A percentile compares a stretch with the other conserved stretches of the same genome.
Evolutionary conservation across 1,140 invertebrate species (phyloP).

Genomic region (Drosophila punjabiensis): DNA sequence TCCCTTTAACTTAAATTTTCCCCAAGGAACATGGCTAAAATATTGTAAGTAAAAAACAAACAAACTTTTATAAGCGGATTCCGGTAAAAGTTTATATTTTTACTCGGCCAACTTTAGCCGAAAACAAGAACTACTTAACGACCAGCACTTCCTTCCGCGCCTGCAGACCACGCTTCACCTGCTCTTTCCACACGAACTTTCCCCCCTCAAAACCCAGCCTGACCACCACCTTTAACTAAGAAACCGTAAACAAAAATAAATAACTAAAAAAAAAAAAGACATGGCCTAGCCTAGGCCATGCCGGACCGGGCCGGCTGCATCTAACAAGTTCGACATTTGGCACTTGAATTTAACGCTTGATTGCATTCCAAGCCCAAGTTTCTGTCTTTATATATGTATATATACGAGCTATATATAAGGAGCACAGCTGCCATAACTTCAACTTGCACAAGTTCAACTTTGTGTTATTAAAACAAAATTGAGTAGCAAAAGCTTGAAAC

Average conservation of each 20-base stretch:
- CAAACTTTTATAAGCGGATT: conserved; percentile 40
- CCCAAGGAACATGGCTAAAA: neutral
- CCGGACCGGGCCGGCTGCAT: conserved; percentile 46
- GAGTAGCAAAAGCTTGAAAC: conserved; percentile 5
- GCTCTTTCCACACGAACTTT: conserved; percentile 21
- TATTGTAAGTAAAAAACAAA: neutral
- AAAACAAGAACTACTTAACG: conserved; percentile 44
- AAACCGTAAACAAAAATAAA: conserved; percentile 65
- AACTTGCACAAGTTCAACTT: conserved; percentile 15
- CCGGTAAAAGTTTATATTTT: conserved; percentile 31
- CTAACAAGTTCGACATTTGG: conserved; percentile 80
- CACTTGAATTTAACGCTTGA: conserved; percentile 83
- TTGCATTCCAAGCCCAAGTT: conserved; percentile 58
- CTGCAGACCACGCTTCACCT: conserved; percentile 44
- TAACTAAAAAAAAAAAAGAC: conserved; percentile 28
- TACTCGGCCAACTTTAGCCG: conserved; percentile 32
- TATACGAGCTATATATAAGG: neutral
- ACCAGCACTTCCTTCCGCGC: conserved; percentile 48
- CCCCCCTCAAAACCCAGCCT: conserved; percentile 9
- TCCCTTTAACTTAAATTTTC: neutral
- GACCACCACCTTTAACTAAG: conserved; percentile 34
- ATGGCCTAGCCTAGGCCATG: conserved; percentile 40
- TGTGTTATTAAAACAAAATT: conserved; percentile 14
- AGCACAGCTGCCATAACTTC: conserved; percentile 25
- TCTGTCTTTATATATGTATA: conserved; percentile 1